Evolutionary conservation across 1,140 invertebrate genomes (phyloP), one percentile per base, ranked within the genome.

Genomic region (Drosophila bocqueti): DNA sequence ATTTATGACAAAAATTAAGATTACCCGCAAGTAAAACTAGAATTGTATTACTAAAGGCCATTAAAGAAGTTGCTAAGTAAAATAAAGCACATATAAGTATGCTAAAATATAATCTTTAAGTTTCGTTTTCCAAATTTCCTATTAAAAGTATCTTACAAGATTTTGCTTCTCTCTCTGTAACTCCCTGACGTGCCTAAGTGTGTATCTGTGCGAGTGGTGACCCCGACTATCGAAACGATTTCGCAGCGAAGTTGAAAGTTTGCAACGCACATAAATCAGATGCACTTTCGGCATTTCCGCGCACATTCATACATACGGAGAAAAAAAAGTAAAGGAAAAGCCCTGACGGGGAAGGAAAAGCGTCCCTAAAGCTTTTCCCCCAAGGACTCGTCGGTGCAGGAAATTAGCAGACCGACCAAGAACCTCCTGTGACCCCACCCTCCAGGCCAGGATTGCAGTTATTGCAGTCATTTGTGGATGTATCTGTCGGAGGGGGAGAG

Each of bases 251-350:
- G 83, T 83, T 87, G 80, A 86, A 83, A 86, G 79, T 86, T 86
- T 76, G 67, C 78, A 74, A 84, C 71, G 81, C 84, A 83, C 84
- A 89, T 89, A 89, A 89, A 89, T 89, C 84, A 89, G 84, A 89
- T 89, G 84, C 84, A 89, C 85, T 89, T 89, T 84, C 84, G 62
- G 83, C 83, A 87, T 86, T 87, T 87, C 77, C 84, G 73, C 63
- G 49, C 68, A 55, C 60, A 50, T 3, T 40, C 13, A 76, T 2
- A 72, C 31, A 46, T 1, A 57, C 38, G 18, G 66, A 66, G 66
- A 74, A 63, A 21, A 21, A 46, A 24, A 16, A 40, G 15, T 2
- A 40, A 61, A 38, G 46, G 57, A 76, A 72, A 72, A 60, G 55
- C 58, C 26, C 40, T 63, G 63, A 13, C n/a, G 54, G 38, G 31